Evolutionary conservation across 2,888 invertebrate species (phyloP).

Genomic region (Lasioglossum calceatum): DNA sequence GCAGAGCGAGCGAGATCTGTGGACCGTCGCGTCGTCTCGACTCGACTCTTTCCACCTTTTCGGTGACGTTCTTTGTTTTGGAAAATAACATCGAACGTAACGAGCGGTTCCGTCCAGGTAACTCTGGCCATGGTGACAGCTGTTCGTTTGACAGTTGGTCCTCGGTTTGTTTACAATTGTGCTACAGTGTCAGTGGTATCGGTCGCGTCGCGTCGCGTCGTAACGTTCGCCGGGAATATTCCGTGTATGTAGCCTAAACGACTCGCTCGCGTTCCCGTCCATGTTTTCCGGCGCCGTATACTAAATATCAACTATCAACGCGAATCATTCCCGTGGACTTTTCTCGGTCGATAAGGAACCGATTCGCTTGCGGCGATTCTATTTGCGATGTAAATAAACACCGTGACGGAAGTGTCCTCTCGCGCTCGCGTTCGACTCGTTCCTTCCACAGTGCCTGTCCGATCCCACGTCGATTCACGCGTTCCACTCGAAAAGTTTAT

Average conservation of each 20-base stretch:
- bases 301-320: neutral
- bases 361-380: neutral
- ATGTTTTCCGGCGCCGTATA: neutral
- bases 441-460: neutral
- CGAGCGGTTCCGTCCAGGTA: constrained; percentile 18
- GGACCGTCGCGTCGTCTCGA: constrained; percentile 13
- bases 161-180: constrained; percentile 78
- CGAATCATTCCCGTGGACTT: neutral
- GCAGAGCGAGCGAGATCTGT: constrained; percentile 3
- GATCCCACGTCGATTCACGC: neutral
- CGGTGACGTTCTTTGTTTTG: constrained; percentile 59
- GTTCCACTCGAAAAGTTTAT: neutral
- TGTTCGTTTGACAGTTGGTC: constrained; percentile 76
- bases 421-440: neutral
- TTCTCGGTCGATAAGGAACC: neutral
- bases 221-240: neutral
- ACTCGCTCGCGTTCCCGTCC: neutral
- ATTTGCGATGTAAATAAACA: constrained; percentile 18
- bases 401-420: neutral
- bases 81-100: constrained; percentile 41
- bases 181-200: neutral
- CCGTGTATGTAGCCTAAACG: neutral
- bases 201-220: neutral
- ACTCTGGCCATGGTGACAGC: constrained; percentile 71
- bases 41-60: neutral